phyloP scores from a whole-genome alignment of 2,888 invertebrate species.

The Smittia aterrima region DNA sequence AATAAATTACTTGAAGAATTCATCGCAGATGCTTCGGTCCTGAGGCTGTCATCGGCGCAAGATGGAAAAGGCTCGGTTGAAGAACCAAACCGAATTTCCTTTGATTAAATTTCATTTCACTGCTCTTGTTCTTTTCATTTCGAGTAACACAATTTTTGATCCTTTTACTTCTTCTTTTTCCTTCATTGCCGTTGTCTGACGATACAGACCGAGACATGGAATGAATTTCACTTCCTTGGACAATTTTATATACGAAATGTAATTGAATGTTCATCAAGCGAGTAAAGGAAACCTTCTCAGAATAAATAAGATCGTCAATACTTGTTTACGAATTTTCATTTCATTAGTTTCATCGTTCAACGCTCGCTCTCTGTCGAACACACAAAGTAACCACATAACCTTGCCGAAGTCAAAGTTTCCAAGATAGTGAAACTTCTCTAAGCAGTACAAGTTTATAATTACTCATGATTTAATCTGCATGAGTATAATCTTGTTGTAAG shows the following conservation, averaged over 20 bases:
- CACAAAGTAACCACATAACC: background rate
- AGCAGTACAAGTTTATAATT: slow-evolving; percentile 10
- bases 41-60: slow-evolving; percentile 22
- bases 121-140: slow-evolving; percentile 21
- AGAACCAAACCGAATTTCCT: background rate
- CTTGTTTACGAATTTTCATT: background rate
- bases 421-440: background rate
- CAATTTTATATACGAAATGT: slow-evolving; percentile 19
- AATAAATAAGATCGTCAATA: background rate
- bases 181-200: background rate
- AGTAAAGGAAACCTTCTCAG: background rate
- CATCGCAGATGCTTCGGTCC: slow-evolving; percentile 34
- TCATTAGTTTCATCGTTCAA: background rate
- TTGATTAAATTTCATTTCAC: slow-evolving; percentile 39
- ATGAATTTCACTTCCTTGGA: slow-evolving; percentile 28
- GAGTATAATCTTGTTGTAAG: background rate
- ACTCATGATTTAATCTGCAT: slow-evolving; percentile 37
- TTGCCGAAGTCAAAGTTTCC: slow-evolving; percentile 2
- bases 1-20: slow-evolving; percentile 31
- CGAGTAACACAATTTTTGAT: slow-evolving; percentile 33
- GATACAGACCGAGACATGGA: slow-evolving; percentile 26
- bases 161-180: slow-evolving; percentile 18
- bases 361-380: background rate
- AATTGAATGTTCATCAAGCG: slow-evolving; percentile 36
- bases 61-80: background rate